Evolutionary conservation across 2,113 vertebrate genomes (phyloP).

Genomic region (Colaptes auratus): DNA sequence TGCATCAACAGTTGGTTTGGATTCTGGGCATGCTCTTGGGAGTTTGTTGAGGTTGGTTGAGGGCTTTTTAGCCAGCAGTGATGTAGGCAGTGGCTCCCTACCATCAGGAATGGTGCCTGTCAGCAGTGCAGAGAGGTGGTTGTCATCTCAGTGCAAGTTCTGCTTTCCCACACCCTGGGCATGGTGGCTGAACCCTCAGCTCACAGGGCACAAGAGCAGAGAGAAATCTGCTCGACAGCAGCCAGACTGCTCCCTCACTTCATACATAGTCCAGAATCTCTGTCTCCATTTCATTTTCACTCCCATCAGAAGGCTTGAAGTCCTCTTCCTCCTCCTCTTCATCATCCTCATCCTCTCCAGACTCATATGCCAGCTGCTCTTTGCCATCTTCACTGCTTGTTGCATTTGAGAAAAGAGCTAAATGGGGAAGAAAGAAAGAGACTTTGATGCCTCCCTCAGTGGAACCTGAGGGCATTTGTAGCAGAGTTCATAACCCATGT

Average conservation of each 20-base stretch:
- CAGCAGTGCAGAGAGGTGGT: neutral
- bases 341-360: conserved; percentile 80
- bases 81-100: neutral
- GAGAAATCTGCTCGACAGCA: neutral
- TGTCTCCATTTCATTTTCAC: conserved; percentile 97
- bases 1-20: neutral
- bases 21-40: neutral
- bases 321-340: conserved; percentile 89
- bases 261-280: conserved; percentile 93
- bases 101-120: neutral
- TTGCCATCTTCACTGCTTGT: conserved; percentile 62
- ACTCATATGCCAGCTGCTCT: conserved; percentile 70
- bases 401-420: conserved; percentile 80
- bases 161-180: neutral
- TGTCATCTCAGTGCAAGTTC: neutral
- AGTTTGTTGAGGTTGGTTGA: neutral
- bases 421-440: neutral
- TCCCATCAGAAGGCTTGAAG: conserved; percentile 90
- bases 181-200: neutral
- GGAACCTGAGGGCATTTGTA: neutral
- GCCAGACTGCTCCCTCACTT: neutral
- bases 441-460: neutral
- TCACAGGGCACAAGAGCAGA: neutral
- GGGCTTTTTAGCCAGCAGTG: neutral
- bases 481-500: neutral